Evolutionary conservation across 2,113 vertebrate genomes (phyloP), one percentile per base, ranked within the genome.

Genomic region (Dendropsophus ebraccatus): DNA sequence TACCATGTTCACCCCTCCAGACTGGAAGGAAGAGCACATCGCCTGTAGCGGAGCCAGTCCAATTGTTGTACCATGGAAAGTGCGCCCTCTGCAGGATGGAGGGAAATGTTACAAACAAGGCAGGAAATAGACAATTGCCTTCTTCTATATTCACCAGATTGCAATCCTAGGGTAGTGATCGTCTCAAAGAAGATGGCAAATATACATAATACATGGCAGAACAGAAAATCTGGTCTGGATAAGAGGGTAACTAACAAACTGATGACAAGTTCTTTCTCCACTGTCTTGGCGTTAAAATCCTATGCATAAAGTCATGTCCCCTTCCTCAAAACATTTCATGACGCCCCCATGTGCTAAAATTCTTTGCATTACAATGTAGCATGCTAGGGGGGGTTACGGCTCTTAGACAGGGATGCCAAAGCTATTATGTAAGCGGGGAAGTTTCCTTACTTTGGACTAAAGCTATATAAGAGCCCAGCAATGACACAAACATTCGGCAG

Each of bases 1-100:
- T 90, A 99, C 98, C 96, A 96, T 94, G 90, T 97, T 99, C n/a
- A 99, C 96, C 23, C 98, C 98, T 80, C 98, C 98, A 49, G 98
- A 99, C 89, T 99, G 98, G 90, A 97, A 97, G 78, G 96, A 94
- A 0, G 97, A 99, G 90, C 98, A 99, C 98, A 99, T 99, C 90
- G 96, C 93, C 93, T 96, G 97, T 81, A 99, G 95, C 0, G 97
- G 96, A 69, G 98, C 98, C 91, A 99, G 92, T 67, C 98, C 98
- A 1, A 99, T 98, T 49, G 96, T 99, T 82, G 96, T 96, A 67
- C 98, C 98, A 8, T 96, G 95, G 91, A 99, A 99, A 0, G 95
- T 88, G 88, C 89, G 89, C 25, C 98, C 98, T 89, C 98, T 99
- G 83, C 90, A 87, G 88, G 85, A 93, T 12, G 28, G 21, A 45